phyloP scores from a whole-genome alignment of 2,113 vertebrate species.

The Lichenostomus cassidix region DNA sequence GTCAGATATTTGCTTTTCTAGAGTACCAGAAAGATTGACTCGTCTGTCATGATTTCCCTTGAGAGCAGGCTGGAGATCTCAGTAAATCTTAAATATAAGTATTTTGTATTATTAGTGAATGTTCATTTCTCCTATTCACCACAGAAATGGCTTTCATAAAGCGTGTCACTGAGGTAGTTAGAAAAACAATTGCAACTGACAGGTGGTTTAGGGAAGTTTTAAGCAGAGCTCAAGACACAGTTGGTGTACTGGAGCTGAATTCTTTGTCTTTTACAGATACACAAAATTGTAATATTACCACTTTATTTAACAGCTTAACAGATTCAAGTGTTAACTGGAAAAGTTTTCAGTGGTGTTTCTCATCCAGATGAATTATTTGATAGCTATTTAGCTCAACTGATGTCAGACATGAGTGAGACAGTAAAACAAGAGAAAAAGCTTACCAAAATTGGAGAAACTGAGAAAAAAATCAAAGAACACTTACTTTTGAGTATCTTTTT shows the following conservation, averaged over 20 bases:
- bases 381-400: not conserved
- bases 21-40: not conserved
- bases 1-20: not conserved
- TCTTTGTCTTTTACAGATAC: not conserved
- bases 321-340: not conserved
- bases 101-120: slow-evolving; percentile 5
- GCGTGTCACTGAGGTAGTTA: not conserved
- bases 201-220: not conserved
- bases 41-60: not conserved
- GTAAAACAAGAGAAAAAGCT: not conserved
- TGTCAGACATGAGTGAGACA: not conserved
- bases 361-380: not conserved
- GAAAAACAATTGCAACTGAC: not conserved
- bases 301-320: not conserved
- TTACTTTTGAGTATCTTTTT: not conserved
- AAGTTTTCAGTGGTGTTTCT: not conserved
- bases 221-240: not conserved
- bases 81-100: slow-evolving; percentile 14
- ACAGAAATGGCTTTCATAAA: not conserved
- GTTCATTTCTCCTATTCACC: not conserved
- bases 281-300: not conserved
- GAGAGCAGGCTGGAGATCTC: not conserved
- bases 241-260: not conserved
- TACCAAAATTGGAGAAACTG: not conserved
- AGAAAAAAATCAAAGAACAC: not conserved